A percentile compares a stretch with the other conserved stretches of the same genome.
Conservation (phyloP, 1,140 invertebrate genomes). For the Aleiodes sp. region DNA sequence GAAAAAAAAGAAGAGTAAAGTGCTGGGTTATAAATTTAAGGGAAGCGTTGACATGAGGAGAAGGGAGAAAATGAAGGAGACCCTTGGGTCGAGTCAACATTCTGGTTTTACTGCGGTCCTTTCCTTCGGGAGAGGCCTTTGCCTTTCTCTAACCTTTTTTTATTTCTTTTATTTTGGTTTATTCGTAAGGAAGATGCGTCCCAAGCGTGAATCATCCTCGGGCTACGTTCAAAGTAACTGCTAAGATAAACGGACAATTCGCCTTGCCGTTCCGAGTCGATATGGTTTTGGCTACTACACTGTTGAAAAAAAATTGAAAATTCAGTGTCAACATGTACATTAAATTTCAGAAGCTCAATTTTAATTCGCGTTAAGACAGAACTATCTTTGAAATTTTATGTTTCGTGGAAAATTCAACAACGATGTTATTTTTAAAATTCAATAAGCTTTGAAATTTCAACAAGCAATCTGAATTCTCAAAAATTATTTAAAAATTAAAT, state of each 20-base stretch:
- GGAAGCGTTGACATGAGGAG: slow-evolving; percentile 19
- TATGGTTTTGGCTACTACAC: too few relatives aligned
- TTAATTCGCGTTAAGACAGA: too few relatives aligned
- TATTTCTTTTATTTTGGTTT: neutral
- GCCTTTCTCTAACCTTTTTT: neutral
- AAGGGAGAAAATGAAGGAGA: slow-evolving; percentile 1
- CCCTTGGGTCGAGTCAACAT: slow-evolving; percentile 22
- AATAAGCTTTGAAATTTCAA: too few relatives aligned
- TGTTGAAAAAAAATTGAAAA: too few relatives aligned
- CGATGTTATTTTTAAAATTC: too few relatives aligned
- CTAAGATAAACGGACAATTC: slow-evolving; percentile 26
- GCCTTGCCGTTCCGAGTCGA: slow-evolving; percentile 17
- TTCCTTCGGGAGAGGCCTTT: neutral
- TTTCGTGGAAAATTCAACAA: too few relatives aligned
- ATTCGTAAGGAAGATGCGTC: slow-evolving; percentile 1
- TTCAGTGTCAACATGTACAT: too few relatives aligned
- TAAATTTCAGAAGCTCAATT: too few relatives aligned
- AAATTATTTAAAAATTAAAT: too few relatives aligned
- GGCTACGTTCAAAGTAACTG: neutral
- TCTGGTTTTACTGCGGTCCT: slow-evolving; percentile 22
- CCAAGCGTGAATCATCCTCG: slow-evolving; percentile 26
- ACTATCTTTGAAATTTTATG: too few relatives aligned
- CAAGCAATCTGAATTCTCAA: too few relatives aligned
- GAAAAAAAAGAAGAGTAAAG: neutral
- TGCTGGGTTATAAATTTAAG: neutral